A percentile compares a stretch with the other conserved stretches of the same genome.
Evolutionary conservation across 2,113 vertebrate genomes (phyloP).

Genomic region (Pelodiscus sinensis): DNA sequence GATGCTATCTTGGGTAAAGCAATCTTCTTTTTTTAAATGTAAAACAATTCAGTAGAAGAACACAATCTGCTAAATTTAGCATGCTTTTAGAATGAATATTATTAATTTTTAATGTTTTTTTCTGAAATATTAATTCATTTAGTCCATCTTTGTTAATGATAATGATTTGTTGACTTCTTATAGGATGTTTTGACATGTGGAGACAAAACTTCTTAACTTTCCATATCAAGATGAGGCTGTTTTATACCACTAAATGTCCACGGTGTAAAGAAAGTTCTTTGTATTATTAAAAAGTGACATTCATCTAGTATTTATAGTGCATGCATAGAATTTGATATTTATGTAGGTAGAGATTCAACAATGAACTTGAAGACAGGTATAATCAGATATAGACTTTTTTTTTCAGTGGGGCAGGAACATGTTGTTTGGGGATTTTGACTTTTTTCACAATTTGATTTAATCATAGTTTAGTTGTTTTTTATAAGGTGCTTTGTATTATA

Average conservation of each 20-base stretch:
- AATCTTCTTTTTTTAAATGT: constrained; percentile 49
- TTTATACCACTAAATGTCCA: constrained; percentile 32
- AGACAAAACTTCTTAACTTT: constrained; percentile 53
- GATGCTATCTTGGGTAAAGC: constrained; percentile 41
- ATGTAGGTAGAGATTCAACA: constrained; percentile 12
- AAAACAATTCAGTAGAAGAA: constrained; percentile 59
- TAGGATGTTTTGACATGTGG: constrained; percentile 48
- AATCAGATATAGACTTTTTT: constrained; percentile 2
- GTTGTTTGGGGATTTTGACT: constrained; percentile 2
- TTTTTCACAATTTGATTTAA: constrained; percentile 19
- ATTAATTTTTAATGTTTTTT: constrained; percentile 76
- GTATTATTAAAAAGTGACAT: constrained; percentile 20
- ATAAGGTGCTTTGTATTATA: neutral
- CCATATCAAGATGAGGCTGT: constrained; percentile 20
- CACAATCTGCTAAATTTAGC: constrained; percentile 58
- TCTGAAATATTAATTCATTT: constrained; percentile 75
- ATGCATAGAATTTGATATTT: constrained; percentile 30
- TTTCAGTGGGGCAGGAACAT: constrained; percentile 25
- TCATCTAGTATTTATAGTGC: constrained; percentile 19
- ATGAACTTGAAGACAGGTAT: constrained; percentile 8
- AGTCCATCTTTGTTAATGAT: constrained; percentile 69
- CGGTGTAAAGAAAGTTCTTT: constrained; percentile 35
- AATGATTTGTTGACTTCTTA: constrained; percentile 67
- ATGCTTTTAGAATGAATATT: constrained; percentile 68
- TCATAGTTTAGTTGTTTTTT: neutral